Conservation (phyloP, 2,797 vertebrate species). For the Harpagifer antarcticus region DNA sequence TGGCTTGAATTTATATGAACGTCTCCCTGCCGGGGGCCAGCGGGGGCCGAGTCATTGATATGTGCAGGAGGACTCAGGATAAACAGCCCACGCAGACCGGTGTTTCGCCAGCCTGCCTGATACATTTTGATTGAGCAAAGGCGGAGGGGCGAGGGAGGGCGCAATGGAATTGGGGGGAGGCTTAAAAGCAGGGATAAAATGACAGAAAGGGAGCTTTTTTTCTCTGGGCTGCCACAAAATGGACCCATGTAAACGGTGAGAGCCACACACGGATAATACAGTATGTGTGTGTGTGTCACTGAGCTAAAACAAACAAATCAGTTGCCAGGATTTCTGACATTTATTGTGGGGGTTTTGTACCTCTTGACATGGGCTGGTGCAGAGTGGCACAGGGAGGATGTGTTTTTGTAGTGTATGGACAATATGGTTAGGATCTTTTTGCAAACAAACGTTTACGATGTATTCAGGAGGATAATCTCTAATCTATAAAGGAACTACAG, state of each 20-base stretch:
- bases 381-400: too few species aligned
- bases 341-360: not conserved
- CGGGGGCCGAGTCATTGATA: conserved; percentile 86
- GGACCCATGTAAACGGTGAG: conserved; percentile 54
- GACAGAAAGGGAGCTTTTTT: conserved; percentile 63
- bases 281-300: not conserved
- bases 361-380: too few species aligned
- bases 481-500: too few species aligned
- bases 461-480: too few species aligned
- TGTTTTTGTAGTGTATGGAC: too few species aligned
- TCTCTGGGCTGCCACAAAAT: conserved; percentile 61
- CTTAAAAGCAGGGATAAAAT: conserved; percentile 78
- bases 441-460: too few species aligned
- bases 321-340: not conserved
- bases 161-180: conserved; percentile 54
- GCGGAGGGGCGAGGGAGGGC: conserved; percentile 58
- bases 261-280: conserved; percentile 24
- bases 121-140: conserved; percentile 82
- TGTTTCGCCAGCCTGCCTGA: conserved; percentile 81
- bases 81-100: conserved; percentile 83
- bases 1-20: conserved; percentile 88
- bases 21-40: conserved; percentile 74
- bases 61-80: conserved; percentile 86
- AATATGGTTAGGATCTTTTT: too few species aligned
- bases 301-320: conserved; percentile 33